Evolutionary conservation across 1,140 invertebrate genomes (phyloP).

Genomic region (Lethrus apterus): DNA sequence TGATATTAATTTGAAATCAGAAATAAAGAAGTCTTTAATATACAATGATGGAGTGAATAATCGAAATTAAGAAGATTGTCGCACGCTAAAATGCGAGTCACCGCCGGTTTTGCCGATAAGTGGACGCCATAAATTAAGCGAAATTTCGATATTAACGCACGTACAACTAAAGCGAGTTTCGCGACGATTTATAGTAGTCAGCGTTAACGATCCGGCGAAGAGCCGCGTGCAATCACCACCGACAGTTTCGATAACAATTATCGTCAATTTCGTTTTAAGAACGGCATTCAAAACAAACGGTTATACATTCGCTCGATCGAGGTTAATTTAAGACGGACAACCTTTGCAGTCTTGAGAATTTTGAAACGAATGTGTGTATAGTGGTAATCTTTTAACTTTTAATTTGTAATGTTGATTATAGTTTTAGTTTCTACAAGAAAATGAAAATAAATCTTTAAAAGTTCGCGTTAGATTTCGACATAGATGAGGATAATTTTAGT

Average conservation of each 20-base stretch:
- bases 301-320: too few relatives aligned
- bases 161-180: background rate
- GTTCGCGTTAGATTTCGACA: too few relatives aligned
- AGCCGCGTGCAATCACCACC: conserved; percentile 6
- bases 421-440: too few relatives aligned
- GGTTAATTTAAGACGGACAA: too few relatives aligned
- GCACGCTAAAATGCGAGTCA: background rate
- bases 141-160: background rate
- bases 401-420: too few relatives aligned
- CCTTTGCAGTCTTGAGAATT: too few relatives aligned
- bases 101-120: background rate
- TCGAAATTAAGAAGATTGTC: conserved; percentile 3
- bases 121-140: background rate
- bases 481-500: too few relatives aligned
- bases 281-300: conserved; percentile 12
- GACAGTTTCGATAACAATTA: conserved; percentile 12
- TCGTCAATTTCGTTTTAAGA: conserved; percentile 10
- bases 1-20: background rate
- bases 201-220: conserved; percentile 6
- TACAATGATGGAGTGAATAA: background rate
- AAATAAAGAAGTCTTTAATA: background rate
- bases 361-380: too few relatives aligned
- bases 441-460: too few relatives aligned
- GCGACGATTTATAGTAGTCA: too few relatives aligned
- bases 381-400: too few relatives aligned